Evolutionary conservation across 1,140 invertebrate species (phyloP).

Genomic region (Rhagoletis pomonella): DNA sequence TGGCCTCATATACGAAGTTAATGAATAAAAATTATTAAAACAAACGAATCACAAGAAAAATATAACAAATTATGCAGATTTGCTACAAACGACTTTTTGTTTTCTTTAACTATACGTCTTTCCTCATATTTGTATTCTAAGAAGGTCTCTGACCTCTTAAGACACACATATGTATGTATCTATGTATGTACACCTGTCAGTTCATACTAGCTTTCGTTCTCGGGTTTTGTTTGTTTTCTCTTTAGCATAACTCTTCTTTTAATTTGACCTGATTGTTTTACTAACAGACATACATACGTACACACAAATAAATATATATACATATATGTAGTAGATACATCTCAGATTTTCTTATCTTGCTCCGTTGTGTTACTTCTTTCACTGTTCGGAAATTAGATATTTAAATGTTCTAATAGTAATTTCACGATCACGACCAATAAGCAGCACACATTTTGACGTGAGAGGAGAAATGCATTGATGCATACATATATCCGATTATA

Average conservation of each 20-base stretch:
- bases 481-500: background rate
- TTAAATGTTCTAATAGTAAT: slow-evolving; percentile 7
- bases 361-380: background rate
- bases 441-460: background rate
- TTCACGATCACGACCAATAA: background rate
- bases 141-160: slow-evolving; percentile 6
- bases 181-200: too few relatives aligned
- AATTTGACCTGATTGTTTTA: background rate
- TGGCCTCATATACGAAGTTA: too few relatives aligned
- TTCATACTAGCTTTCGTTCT: too few relatives aligned
- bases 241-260: background rate
- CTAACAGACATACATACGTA: too few relatives aligned
- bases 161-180: background rate
- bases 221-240: too few relatives aligned
- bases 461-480: background rate
- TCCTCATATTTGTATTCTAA: background rate
- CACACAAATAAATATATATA: too few relatives aligned
- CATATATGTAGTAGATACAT: too few relatives aligned
- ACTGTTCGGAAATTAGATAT: background rate
- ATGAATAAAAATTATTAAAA: too few relatives aligned
- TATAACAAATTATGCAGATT: too few relatives aligned
- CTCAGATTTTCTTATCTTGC: background rate
- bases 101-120: background rate
- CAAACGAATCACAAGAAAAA: too few relatives aligned
- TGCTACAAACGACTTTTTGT: too few relatives aligned